Percentiles rank a stretch among this genome's conserved stretches.
These are phyloP conservation scores for Simalia tracyae DNA, from an alignment of 2,797 vertebrate species.

Conservation along the genomic window DNA sequence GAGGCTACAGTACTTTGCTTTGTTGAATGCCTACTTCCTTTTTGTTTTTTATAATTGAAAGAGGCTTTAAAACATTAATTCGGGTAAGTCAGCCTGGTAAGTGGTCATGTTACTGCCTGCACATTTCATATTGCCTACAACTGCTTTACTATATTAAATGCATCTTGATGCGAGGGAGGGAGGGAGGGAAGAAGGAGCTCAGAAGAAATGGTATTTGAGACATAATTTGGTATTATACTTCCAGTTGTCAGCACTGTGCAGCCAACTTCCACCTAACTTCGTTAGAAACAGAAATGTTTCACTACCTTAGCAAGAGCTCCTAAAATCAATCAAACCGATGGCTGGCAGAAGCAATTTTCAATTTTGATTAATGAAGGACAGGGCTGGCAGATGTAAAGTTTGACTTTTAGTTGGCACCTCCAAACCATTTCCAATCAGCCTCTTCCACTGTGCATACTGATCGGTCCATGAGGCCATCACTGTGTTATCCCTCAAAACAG, in stretches of 20 bases:
- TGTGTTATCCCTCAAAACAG: constrained; percentile 10
- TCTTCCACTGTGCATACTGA: constrained; percentile 5
- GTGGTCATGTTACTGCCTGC: background rate
- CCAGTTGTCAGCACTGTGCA: background rate
- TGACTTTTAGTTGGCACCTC: constrained; percentile 1
- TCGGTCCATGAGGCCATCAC: background rate
- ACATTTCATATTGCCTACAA: background rate
- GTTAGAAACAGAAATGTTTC: background rate
- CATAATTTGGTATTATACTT: background rate
- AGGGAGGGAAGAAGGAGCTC: background rate
- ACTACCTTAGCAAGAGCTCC: constrained; percentile 13
- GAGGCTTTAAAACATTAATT: background rate
- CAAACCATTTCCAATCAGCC: constrained; percentile 19
- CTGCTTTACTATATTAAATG: background rate
- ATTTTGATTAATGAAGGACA: background rate
- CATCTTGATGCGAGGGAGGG: background rate
- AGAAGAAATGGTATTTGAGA: constrained; percentile 6
- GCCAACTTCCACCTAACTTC: background rate
- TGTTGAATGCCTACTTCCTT: background rate
- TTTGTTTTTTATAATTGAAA: background rate
- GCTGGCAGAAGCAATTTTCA: constrained; percentile 9
- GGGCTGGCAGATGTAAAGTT: background rate
- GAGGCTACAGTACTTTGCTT: background rate
- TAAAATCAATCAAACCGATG: constrained; percentile 33
- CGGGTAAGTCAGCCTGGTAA: background rate